Evolutionary conservation across 2,113 vertebrate genomes (phyloP).

Genomic region (Chiloscyllium plagiosum): DNA sequence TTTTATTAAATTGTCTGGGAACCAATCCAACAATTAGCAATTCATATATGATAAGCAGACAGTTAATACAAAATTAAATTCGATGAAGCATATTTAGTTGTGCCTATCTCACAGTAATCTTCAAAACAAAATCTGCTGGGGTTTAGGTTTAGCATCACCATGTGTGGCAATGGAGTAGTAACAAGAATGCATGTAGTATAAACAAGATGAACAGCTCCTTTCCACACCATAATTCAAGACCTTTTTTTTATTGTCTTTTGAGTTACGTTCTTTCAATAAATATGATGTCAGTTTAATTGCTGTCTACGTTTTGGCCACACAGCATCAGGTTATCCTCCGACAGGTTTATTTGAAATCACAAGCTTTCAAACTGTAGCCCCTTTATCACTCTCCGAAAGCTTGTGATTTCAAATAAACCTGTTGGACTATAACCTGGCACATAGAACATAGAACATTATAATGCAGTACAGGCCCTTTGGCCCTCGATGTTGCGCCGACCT

Average conservation of each 20-base stretch:
- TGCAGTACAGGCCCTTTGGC: no score
- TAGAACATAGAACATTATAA: no score
- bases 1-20: slow-evolving; percentile 23
- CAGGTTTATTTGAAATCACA: no score
- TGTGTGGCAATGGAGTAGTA: neutral
- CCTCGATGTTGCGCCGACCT: no score
- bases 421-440: no score
- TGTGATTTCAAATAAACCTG: no score
- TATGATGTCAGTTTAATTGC: neutral
- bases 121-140: slow-evolving; percentile 15
- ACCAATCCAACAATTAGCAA: slow-evolving; percentile 29
- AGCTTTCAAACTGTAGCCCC: no score
- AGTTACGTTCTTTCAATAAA: neutral
- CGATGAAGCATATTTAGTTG: slow-evolving; percentile 30
- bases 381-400: no score
- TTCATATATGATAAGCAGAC: slow-evolving; percentile 35
- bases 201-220: neutral
- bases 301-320: neutral
- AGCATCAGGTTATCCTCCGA: no score
- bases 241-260: slow-evolving; percentile 16
- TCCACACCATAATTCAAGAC: slow-evolving; percentile 6
- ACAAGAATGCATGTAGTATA: neutral
- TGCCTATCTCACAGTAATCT: slow-evolving; percentile 24
- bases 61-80: slow-evolving; percentile 32
- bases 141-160: neutral